These are phyloP conservation scores for Drosophila ficusphila DNA, from an alignment of 1,140 invertebrate genomes.

Conservation along the genomic window DNA sequence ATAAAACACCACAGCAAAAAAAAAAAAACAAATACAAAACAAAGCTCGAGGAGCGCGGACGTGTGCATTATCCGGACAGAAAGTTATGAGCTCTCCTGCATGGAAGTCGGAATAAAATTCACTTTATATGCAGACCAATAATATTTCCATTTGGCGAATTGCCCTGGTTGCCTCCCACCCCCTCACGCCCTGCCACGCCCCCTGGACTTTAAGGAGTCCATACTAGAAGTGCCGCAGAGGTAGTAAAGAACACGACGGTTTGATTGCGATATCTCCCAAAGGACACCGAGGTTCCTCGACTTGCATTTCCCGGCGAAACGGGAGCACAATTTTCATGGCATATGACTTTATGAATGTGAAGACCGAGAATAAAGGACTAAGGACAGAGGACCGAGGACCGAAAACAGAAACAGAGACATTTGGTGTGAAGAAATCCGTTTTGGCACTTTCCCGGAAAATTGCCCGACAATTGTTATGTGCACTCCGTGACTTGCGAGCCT, in stretches of 20 bases:
- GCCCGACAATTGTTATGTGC: slow-evolving; percentile 68
- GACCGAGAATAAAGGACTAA: too few species aligned
- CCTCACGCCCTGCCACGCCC: slow-evolving; percentile 28
- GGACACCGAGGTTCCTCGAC: slow-evolving; percentile 24
- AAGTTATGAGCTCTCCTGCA: slow-evolving; percentile 43
- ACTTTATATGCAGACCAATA: slow-evolving; percentile 76
- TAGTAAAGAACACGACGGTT: slow-evolving; percentile 51
- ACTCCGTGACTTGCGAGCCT: slow-evolving; percentile 49
- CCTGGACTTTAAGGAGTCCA: neutral
- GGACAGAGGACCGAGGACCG: too few species aligned
- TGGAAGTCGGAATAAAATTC: slow-evolving; percentile 62
- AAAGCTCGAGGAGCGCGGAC: slow-evolving; percentile 5
- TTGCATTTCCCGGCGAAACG: slow-evolving; percentile 18
- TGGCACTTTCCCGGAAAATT: slow-evolving; percentile 67
- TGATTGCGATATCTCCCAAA: slow-evolving; percentile 62
- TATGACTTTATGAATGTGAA: slow-evolving; percentile 73
- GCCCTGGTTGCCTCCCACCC: slow-evolving; percentile 21
- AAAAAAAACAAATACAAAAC: neutral
- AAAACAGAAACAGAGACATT: slow-evolving; percentile 29
- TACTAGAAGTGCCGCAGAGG: slow-evolving; percentile 26
- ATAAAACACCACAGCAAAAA: neutral
- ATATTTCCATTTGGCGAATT: slow-evolving; percentile 81
- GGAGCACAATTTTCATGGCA: slow-evolving; percentile 37
- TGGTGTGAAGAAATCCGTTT: slow-evolving; percentile 72
- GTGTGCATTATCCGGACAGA: slow-evolving; percentile 36